phyloP scores from a whole-genome alignment of 2,113 vertebrate species.

The Microcebus jonahi region DNA sequence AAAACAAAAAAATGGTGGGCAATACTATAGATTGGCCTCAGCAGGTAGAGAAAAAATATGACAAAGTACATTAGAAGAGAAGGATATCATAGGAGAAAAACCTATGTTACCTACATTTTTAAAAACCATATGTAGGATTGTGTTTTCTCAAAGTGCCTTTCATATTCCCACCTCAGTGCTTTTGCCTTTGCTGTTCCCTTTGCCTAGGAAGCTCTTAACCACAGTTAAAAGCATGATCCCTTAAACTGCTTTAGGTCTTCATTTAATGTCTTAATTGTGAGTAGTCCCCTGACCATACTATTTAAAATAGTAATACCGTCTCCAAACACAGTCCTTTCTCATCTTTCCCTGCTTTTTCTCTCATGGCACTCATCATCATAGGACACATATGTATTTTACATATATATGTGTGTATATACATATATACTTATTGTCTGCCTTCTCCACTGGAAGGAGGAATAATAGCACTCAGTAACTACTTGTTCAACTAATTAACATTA shows the following conservation, averaged over 20 bases:
- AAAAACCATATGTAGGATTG: neutral
- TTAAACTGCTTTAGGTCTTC: neutral
- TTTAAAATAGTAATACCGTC: neutral
- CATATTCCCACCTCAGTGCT: neutral
- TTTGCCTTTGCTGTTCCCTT: neutral
- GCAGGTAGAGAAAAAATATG: neutral
- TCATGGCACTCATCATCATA: neutral
- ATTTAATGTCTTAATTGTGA: neutral
- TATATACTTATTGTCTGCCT: neutral
- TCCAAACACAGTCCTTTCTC: neutral
- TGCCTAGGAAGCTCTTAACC: neutral
- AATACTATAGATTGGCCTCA: neutral
- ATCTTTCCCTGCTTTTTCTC: neutral
- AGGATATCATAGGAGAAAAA: neutral
- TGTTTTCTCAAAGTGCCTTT: neutral
- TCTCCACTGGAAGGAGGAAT: too few relatives aligned
- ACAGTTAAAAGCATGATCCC: neutral
- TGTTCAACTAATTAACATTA: constrained; percentile 11
- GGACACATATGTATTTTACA: neutral
- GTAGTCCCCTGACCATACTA: neutral
- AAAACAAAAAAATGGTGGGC: neutral
- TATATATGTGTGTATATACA: neutral
- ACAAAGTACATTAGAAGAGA: neutral
- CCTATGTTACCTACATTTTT: neutral
- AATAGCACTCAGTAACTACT: neutral